Evolutionary conservation across 2,113 vertebrate species (phyloP).

Genomic region (Trematocara marginatum): DNA sequence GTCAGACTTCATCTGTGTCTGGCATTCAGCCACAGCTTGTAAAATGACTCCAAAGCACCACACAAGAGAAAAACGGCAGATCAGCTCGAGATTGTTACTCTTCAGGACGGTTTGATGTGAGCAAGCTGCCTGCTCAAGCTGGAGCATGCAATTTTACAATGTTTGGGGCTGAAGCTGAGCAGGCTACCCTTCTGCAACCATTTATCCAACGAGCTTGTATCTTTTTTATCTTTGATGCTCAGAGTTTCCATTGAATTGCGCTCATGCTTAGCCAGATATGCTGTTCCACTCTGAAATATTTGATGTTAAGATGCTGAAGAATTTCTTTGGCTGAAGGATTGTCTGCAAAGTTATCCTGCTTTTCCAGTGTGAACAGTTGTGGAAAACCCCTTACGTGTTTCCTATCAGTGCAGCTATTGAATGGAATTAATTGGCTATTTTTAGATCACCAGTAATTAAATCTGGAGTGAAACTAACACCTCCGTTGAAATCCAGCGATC

Average conservation of each 20-base stretch:
- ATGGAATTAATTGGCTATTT: conserved; percentile 31
- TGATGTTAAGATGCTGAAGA: not conserved
- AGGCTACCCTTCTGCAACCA: conserved; percentile 6
- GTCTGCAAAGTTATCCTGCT: not conserved
- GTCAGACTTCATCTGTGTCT: conserved; percentile 49
- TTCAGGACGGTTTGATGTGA: conserved; percentile 9
- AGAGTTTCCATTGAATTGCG: not conserved
- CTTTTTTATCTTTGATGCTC: not conserved
- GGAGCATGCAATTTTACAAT: not conserved
- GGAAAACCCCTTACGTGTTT: not conserved
- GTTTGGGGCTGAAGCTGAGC: conserved; percentile 7
- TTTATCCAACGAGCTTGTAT: conserved; percentile 19
- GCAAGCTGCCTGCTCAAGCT: not conserved
- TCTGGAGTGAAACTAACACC: conserved; percentile 12
- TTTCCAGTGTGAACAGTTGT: not conserved
- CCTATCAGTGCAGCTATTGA: not conserved
- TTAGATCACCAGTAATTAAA: conserved; percentile 15
- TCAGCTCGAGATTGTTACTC: conserved; percentile 15
- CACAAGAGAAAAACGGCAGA: conserved; percentile 35
- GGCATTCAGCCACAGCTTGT: conserved; percentile 58
- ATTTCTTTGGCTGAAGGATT: not conserved
- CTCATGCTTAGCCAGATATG: not conserved
- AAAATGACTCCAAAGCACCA: conserved; percentile 50
- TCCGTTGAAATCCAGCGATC: conserved; percentile 8
- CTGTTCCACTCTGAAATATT: not conserved